Percentiles rank a stretch among this genome's conserved stretches.
phyloP scores from a whole-genome alignment of 1,140 invertebrate genomes.

The Acromyrmex heyeri region DNA sequence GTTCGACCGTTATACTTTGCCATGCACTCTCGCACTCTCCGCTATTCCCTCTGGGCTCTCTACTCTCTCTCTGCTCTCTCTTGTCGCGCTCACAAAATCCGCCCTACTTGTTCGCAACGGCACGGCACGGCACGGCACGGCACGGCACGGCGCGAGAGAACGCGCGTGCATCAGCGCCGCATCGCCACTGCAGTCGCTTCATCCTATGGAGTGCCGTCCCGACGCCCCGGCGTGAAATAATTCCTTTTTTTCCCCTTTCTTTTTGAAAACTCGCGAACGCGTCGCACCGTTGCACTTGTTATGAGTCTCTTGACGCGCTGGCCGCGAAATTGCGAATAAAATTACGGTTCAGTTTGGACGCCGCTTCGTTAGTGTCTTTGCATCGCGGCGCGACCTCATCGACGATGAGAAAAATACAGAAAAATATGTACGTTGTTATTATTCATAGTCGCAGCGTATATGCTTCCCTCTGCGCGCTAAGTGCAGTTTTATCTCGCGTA shows the following conservation, averaged over 20 bases:
- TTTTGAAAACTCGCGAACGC: constrained; percentile 24
- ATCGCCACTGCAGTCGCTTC: not conserved
- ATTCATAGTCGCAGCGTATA: not conserved
- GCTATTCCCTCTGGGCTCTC: constrained; percentile 9
- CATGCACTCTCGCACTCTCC: constrained; percentile 43
- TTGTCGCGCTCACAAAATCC: constrained; percentile 39
- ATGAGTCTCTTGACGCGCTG: constrained; percentile 53
- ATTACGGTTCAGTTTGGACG: constrained; percentile 50
- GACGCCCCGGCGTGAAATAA: constrained; percentile 27
- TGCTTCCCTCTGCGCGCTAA: not conserved
- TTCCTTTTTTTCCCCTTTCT: not conserved
- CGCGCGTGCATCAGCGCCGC: constrained; percentile 42
- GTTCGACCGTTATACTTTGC: constrained; percentile 49
- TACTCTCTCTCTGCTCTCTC: not conserved
- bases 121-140: not conserved
- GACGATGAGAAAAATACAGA: constrained; percentile 43
- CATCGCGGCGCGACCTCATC: constrained; percentile 36
- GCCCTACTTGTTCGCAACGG: constrained; percentile 44
- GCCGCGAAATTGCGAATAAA: constrained; percentile 58
- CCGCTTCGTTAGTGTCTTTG: constrained; percentile 50
- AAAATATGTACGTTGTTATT: constrained; percentile 35
- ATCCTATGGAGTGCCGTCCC: not conserved
- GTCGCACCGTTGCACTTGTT: constrained; percentile 45
- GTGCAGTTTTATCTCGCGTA: not conserved
- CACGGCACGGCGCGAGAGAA: not conserved